Conservation (phyloP, 2,113 vertebrate species). For the Sorex fumeus region DNA sequence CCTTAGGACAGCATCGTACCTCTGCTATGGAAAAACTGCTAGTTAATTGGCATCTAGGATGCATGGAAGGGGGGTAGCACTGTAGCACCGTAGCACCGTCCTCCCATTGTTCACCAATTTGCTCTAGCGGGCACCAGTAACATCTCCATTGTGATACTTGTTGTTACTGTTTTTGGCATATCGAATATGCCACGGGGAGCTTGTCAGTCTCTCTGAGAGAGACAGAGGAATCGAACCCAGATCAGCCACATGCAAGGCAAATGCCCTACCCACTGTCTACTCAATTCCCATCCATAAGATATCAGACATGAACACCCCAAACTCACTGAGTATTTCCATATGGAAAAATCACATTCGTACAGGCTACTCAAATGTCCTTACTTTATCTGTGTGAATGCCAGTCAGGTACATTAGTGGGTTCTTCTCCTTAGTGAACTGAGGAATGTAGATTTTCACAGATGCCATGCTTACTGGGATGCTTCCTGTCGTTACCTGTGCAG, state of each 20-base stretch:
- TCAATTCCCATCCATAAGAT: background rate
- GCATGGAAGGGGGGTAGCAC: too few species aligned
- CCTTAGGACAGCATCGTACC: background rate
- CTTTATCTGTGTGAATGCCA: slow-evolving; percentile 88
- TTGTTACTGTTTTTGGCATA: too few species aligned
- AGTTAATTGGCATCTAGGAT: background rate
- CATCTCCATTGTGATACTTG: too few species aligned
- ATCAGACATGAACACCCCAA: background rate
- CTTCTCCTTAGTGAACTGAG: slow-evolving; percentile 88
- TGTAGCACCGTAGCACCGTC: too few species aligned
- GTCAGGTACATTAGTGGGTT: slow-evolving; percentile 93
- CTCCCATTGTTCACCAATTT: too few species aligned
- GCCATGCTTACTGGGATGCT: slow-evolving; percentile 90
- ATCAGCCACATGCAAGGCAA: too few species aligned
- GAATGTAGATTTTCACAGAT: slow-evolving; percentile 90
- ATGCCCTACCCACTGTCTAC: too few species aligned
- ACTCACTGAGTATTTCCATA: background rate
- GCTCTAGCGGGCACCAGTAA: too few species aligned
- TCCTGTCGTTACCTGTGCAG: slow-evolving; percentile 91
- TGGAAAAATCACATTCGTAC: background rate
- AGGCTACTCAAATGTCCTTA: slow-evolving; percentile 73
- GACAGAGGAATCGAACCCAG: too few species aligned
- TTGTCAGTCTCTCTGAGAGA: too few species aligned
- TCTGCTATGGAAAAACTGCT: background rate
- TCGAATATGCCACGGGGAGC: too few species aligned